Conservation (phyloP, 2,888 invertebrate species). For the Apoda limacodes region DNA sequence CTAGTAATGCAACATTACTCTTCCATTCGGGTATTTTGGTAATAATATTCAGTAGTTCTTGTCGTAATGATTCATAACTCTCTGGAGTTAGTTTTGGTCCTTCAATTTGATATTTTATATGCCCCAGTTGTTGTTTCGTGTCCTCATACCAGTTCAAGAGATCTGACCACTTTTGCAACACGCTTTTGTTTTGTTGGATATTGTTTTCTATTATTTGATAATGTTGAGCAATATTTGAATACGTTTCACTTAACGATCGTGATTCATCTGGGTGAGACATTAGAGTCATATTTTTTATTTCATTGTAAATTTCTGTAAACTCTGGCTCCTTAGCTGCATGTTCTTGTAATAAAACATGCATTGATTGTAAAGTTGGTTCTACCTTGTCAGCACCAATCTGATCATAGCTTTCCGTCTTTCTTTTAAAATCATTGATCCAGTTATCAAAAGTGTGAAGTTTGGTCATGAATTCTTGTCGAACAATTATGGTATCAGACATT, state of each 20-base stretch:
- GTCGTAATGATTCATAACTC: conserved; percentile 76
- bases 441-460: conserved; percentile 82
- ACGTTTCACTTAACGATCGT: conserved; percentile 78
- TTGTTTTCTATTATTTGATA: conserved; percentile 83
- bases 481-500: conserved; percentile 83
- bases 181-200: conserved; percentile 78
- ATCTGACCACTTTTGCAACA: conserved; percentile 86
- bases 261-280: conserved; percentile 81
- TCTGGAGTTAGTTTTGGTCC: conserved; percentile 78
- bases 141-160: conserved; percentile 85
- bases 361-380: conserved; percentile 80
- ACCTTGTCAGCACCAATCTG: conserved; percentile 86
- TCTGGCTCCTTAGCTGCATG: conserved; percentile 85
- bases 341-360: conserved; percentile 85
- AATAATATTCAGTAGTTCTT: conserved; percentile 77
- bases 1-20: conserved; percentile 74
- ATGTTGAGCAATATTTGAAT: conserved; percentile 79
- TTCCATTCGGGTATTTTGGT: conserved; percentile 79
- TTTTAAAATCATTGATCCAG: conserved; percentile 81
- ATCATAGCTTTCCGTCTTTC: conserved; percentile 80
- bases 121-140: conserved; percentile 80
- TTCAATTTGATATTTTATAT: conserved; percentile 84
- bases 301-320: conserved; percentile 83
- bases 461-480: conserved; percentile 85
- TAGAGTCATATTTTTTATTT: conserved; percentile 82